Percentiles rank a stretch among this genome's conserved stretches.
phyloP scores from a whole-genome alignment of 1,140 invertebrate species.

The Sarcophaga peregrina region DNA sequence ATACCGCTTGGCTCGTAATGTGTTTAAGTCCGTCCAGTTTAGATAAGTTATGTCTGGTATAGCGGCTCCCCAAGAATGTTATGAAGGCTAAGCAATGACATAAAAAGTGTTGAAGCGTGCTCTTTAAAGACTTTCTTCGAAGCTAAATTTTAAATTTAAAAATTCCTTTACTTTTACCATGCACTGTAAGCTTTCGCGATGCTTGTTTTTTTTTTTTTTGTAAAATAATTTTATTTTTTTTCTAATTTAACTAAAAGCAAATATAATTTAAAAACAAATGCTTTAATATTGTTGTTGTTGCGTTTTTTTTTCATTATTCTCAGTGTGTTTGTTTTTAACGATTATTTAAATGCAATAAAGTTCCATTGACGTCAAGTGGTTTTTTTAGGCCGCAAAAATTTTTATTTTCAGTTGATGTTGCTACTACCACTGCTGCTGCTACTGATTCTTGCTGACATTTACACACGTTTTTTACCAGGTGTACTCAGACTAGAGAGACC shows the following conservation, averaged over 20 bases:
- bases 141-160: too few species aligned
- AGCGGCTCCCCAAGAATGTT: too few species aligned
- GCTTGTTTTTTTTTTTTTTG: background rate
- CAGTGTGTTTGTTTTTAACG: background rate
- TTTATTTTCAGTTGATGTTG: too few species aligned
- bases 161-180: background rate
- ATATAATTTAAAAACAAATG: slow-evolving; percentile 4
- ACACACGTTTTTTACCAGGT: background rate
- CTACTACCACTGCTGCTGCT: too few species aligned
- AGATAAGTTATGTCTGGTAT: too few species aligned
- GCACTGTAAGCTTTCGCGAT: background rate
- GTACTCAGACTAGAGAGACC: background rate
- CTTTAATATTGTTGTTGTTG: background rate
- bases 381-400: background rate
- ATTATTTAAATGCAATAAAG: slow-evolving; percentile 11
- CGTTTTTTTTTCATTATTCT: background rate
- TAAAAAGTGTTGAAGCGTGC: too few species aligned
- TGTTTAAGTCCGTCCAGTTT: too few species aligned
- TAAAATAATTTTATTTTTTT: background rate
- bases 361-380: slow-evolving; percentile 8
- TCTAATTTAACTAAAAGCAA: slow-evolving; percentile 9
- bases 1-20: too few species aligned
- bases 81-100: too few species aligned
- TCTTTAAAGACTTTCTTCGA: too few species aligned
- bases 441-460: too few species aligned